Evolutionary conservation across 2,113 vertebrate genomes (phyloP).

Genomic region (Dasyornis broadbenti): DNA sequence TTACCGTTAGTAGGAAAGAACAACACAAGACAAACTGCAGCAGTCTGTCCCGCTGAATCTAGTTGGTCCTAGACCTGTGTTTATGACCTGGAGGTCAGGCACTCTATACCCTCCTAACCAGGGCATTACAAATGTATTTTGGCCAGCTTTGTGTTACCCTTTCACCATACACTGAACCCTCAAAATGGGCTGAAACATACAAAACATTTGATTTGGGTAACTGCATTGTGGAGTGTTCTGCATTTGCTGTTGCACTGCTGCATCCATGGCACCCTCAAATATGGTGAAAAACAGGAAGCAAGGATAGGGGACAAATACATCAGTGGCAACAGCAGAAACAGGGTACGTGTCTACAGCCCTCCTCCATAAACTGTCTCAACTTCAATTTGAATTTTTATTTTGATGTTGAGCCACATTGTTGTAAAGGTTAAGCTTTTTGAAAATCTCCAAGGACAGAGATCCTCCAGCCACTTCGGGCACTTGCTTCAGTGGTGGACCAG

Average conservation of each 20-base stretch:
- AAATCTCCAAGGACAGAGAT: background rate
- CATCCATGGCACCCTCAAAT: background rate
- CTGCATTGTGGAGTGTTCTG: background rate
- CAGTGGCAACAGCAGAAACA: background rate
- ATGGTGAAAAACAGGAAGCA: background rate
- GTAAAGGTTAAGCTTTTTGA: background rate
- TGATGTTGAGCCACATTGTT: fast-evolving
- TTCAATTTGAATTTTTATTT: background rate
- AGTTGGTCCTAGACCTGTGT: background rate
- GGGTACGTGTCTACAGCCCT: fast-evolving
- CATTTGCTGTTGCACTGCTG: background rate
- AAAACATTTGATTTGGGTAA: background rate
- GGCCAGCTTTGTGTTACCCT: background rate
- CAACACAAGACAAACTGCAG: background rate
- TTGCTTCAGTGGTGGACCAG: background rate
- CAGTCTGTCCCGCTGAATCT: background rate
- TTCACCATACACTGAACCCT: background rate
- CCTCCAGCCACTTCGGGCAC: background rate
- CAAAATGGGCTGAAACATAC: background rate
- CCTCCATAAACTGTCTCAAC: background rate
- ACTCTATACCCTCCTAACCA: background rate
- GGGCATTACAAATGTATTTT: background rate
- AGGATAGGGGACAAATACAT: background rate
- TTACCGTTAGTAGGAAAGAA: background rate
- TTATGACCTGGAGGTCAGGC: background rate